Conservation (phyloP, 2,888 invertebrate species). For the Microdon myrmicae region DNA sequence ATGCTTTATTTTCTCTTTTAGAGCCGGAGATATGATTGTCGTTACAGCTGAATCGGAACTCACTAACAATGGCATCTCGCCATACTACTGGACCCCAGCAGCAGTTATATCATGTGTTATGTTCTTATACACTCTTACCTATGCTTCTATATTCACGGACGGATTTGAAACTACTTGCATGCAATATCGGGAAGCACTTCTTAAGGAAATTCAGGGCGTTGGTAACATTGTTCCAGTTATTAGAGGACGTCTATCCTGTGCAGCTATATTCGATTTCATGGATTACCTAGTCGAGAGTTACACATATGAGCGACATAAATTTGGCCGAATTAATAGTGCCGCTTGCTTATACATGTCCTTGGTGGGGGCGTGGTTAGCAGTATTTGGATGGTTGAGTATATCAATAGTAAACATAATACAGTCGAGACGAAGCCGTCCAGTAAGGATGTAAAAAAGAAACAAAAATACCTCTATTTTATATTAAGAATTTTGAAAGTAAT, state of each 20-base stretch:
- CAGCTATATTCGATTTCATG: conserved; percentile 84
- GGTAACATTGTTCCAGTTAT: conserved; percentile 66
- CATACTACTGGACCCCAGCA: conserved; percentile 77
- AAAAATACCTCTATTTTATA: too few species aligned
- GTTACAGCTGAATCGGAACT: conserved; percentile 73
- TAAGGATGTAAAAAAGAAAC: conserved; percentile 62
- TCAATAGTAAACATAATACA: conserved; percentile 70
- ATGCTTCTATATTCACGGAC: conserved; percentile 77
- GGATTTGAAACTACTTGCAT: conserved; percentile 82
- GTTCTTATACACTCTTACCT: conserved; percentile 74
- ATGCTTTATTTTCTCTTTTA: conserved; percentile 60
- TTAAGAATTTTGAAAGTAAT: too few species aligned
- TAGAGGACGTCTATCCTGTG: conserved; percentile 74
- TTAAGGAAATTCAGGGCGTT: conserved; percentile 68
- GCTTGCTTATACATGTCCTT: conserved; percentile 75
- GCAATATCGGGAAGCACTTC: conserved; percentile 76
- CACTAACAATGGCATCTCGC: conserved; percentile 71
- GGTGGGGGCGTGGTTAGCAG: conserved; percentile 72
- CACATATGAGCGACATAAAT: conserved; percentile 72
- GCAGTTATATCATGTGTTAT: conserved; percentile 73
- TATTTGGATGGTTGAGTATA: conserved; percentile 70
- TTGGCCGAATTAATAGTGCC: conserved; percentile 79
- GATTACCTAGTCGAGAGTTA: conserved; percentile 80
- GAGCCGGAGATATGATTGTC: conserved; percentile 76
- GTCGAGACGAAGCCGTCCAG: conserved; percentile 63